phyloP scores from a whole-genome alignment of 2,113 vertebrate genomes.

The Ibidorhyncha struthersii region DNA sequence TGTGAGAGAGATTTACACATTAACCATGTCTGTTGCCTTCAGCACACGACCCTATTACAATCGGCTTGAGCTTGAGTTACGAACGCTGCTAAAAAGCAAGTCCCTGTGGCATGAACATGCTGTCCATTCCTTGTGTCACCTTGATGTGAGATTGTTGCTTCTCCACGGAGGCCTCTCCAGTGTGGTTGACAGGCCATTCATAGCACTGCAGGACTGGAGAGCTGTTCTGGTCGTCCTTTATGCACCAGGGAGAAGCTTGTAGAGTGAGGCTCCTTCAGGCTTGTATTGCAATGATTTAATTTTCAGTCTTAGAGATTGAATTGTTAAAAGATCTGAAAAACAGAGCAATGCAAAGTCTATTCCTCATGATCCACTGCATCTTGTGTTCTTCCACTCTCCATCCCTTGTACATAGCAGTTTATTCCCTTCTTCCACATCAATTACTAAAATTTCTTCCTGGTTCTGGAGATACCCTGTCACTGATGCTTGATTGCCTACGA shows the following conservation, averaged over 20 bases:
- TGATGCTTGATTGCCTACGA: background rate
- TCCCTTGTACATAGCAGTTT: background rate
- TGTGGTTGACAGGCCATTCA: background rate
- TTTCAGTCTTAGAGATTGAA: background rate
- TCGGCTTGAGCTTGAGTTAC: background rate
- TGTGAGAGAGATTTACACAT: constrained; percentile 24
- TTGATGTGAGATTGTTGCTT: background rate
- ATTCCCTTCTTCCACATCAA: background rate
- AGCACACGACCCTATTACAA: accelerated
- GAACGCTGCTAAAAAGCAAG: background rate
- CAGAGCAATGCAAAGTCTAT: background rate
- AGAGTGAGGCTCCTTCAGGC: background rate
- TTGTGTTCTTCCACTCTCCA: background rate
- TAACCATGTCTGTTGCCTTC: accelerated
- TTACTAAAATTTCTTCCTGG: background rate
- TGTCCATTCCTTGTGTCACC: background rate
- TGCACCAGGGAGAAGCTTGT: background rate
- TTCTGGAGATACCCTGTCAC: background rate
- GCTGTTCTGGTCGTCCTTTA: background rate
- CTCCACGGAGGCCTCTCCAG: background rate
- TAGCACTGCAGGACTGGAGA: background rate
- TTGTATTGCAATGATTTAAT: background rate
- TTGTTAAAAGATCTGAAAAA: background rate
- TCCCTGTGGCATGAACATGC: background rate
- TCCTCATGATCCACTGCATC: background rate